A percentile compares a stretch with the other conserved stretches of the same genome.
Evolutionary conservation across 2,888 invertebrate genomes (phyloP).

Genomic region (Pecten maximus): DNA sequence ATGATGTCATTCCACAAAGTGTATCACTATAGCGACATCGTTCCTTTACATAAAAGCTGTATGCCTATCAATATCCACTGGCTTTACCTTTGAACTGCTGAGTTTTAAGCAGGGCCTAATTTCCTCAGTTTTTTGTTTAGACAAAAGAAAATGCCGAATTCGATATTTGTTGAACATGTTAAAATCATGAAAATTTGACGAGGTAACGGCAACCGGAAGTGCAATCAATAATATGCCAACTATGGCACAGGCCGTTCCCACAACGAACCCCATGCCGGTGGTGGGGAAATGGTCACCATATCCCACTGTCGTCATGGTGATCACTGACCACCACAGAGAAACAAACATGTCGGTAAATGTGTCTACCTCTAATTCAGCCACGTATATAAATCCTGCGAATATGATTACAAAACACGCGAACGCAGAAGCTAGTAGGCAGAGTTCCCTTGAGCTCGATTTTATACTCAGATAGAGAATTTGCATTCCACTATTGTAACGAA

Average conservation of each 20-base stretch:
- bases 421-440: conserved; percentile 64
- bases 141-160: not conserved
- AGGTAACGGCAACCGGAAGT: conserved; percentile 73
- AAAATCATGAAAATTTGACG: conserved; percentile 68
- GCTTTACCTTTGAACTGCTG: not conserved
- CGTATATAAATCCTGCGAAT: conserved; percentile 67
- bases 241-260: conserved; percentile 69
- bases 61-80: not conserved
- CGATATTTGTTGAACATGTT: conserved; percentile 45
- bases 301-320: conserved; percentile 73
- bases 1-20: no score
- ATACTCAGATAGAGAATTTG: conserved; percentile 67
- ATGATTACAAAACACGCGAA: conserved; percentile 65
- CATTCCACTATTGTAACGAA: conserved; percentile 67
- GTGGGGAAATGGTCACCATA: conserved; percentile 71
- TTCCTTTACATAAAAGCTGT: not conserved
- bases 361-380: conserved; percentile 63
- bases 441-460: conserved; percentile 61
- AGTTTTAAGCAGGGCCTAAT: not conserved
- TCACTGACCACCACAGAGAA: conserved; percentile 68
- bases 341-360: conserved; percentile 59
- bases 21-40: no score
- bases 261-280: conserved; percentile 63
- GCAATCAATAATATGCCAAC: conserved; percentile 70
- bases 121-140: not conserved